Base-by-base conservation (phyloP, 2,888 invertebrate species). In the Busseola fusca region DNA sequence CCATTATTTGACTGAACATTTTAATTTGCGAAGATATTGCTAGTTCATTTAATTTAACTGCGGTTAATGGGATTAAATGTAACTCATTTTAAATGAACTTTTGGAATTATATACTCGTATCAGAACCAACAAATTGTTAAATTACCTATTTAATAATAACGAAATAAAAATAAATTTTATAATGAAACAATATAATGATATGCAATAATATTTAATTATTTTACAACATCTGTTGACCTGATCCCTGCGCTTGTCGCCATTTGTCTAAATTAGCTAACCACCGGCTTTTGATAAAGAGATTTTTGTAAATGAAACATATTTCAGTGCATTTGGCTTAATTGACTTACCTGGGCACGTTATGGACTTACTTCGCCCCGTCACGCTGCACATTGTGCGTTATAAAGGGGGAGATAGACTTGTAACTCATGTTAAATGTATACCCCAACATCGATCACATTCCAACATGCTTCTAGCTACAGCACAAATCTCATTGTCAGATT, bases 111-210 rank as follows among this genome's bases (percentile, higher is more conserved):
- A 83, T 72, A 85, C 78, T 85, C 77, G 64, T 85, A 81, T 79
- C 75, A 85, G 84, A 85, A 85, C 82, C 84, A 84, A 84, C 50
- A 68, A 82, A 82, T 73, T 74, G 82, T 78, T 84, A 73, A 77
- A 79, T 75, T 80, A 34, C 34, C 5, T 34, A 80, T 83, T 80
- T 83, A 76, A 74, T 76, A 68, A 73, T 81, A 76, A 74, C 57
- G n/a, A 70, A 70, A 79, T 67, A 69, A 83, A 75, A 84, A 70
- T 74, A 78, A 76, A 69, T 80, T 78, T 82, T 85, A 72, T 81
- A 84, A 78, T 40, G 71, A 75, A 77, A 81, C 64, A 76, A 71
- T 84, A 65, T 72, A 70, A 76, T 66, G 10, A 66, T 64, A 71
- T 64, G 64, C 78, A 77, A 72, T 74, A 80, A 69, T 76, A 78